phyloP scores from a whole-genome alignment of 1,140 invertebrate genomes.

The Hormaphis cornu region DNA sequence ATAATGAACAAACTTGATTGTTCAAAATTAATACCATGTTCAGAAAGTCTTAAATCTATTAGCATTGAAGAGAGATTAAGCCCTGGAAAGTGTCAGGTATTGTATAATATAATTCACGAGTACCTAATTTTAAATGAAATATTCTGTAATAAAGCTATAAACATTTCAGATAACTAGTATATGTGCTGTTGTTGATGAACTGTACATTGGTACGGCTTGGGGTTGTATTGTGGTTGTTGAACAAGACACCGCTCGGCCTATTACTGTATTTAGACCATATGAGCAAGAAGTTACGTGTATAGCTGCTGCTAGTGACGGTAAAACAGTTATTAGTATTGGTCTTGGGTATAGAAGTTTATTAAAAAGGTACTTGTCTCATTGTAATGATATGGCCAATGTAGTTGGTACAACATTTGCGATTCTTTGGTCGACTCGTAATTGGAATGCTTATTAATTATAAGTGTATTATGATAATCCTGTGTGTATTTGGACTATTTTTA shows the following conservation, averaged over 20 bases:
- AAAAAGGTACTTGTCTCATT: constrained; percentile 38
- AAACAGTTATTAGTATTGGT: constrained; percentile 57
- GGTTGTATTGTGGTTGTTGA: constrained; percentile 83
- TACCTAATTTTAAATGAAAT: not conserved
- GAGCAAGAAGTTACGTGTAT: constrained; percentile 61
- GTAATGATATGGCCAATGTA: constrained; percentile 6
- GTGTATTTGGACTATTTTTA: not conserved
- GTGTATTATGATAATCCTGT: not conserved
- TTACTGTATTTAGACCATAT: constrained; percentile 82
- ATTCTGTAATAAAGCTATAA: not conserved
- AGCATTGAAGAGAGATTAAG: constrained; percentile 79
- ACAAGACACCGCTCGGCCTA: constrained; percentile 63
- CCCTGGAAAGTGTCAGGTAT: constrained; percentile 64
- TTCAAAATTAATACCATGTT: constrained; percentile 82
- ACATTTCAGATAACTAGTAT: constrained; percentile 62
- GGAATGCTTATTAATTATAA: constrained; percentile 29
- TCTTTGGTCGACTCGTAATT: constrained; percentile 30
- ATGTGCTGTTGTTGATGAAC: constrained; percentile 55
- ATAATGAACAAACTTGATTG: constrained; percentile 77
- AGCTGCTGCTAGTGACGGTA: constrained; percentile 33
- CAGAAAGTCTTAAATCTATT: constrained; percentile 82
- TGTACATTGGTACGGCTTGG: constrained; percentile 86
- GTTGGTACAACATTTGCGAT: constrained; percentile 31
- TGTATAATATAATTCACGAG: constrained; percentile 34
- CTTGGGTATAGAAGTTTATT: constrained; percentile 73